phyloP scores from a whole-genome alignment of 2,797 vertebrate species.

The Cichlasoma orientale region DNA sequence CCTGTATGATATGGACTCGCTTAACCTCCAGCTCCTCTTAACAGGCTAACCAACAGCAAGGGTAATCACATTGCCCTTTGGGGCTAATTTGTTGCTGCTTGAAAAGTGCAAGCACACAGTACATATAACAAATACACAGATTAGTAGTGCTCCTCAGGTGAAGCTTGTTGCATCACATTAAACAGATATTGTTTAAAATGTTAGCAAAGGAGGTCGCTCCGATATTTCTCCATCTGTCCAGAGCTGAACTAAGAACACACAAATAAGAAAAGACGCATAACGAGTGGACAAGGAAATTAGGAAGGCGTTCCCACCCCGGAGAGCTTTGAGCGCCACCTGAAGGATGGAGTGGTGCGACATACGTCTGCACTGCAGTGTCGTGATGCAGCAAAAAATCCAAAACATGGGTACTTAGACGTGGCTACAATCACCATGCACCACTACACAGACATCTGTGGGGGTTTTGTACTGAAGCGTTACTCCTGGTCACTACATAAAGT shows the following conservation, averaged over 20 bases:
- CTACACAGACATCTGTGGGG: conserved; percentile 11
- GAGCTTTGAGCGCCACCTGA: conserved; percentile 42
- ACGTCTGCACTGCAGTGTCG: conserved; percentile 39
- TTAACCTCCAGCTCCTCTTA: conserved; percentile 67
- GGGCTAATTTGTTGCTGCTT: conserved; percentile 28
- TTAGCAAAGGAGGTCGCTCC: neutral
- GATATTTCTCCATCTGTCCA: neutral
- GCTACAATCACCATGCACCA: neutral
- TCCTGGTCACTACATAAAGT: neutral
- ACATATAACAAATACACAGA: conserved; percentile 23
- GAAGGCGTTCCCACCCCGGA: conserved; percentile 45
- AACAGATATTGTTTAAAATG: neutral
- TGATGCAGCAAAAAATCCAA: conserved; percentile 25
- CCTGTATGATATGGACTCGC: conserved; percentile 56
- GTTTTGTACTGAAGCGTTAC: neutral
- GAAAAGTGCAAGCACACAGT: conserved; percentile 43
- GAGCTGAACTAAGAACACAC: conserved; percentile 1
- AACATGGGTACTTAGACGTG: neutral
- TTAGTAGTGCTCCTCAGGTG: conserved; percentile 24
- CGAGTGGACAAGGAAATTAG: conserved; percentile 51
- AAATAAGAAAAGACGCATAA: conserved; percentile 35
- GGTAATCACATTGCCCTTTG: conserved; percentile 54
- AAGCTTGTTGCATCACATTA: neutral
- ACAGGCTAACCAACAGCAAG: conserved; percentile 42
- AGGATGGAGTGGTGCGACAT: conserved; percentile 49